Evolutionary conservation across 2,888 invertebrate genomes (phyloP).

Genomic region (Gisinianus flammeolus): DNA sequence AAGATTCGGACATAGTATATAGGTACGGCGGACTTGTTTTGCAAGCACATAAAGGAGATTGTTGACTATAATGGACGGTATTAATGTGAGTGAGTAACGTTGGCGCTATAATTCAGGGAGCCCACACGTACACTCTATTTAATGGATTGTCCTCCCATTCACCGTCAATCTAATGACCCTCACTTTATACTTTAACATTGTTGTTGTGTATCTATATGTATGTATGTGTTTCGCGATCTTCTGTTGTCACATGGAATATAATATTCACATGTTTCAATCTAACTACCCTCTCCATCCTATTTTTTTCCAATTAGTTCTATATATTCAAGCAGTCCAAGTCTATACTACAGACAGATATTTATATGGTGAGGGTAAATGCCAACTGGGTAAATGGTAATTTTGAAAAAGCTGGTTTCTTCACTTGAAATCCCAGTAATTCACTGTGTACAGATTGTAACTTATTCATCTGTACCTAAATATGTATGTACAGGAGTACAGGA

Average conservation of each 20-base stretch:
- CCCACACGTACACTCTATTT: slow-evolving; percentile 26
- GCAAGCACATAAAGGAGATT: slow-evolving; percentile 15
- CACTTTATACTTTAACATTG: not conserved
- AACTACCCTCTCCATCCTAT: not conserved
- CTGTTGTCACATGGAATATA: not conserved
- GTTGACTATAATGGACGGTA: not conserved
- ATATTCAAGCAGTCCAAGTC: no score
- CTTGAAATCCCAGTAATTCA: not conserved
- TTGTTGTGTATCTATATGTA: no score
- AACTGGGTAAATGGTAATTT: no score
- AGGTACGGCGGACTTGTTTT: slow-evolving; percentile 14
- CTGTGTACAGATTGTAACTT: not conserved
- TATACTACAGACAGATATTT: no score
- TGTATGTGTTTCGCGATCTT: not conserved
- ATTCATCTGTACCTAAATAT: no score
- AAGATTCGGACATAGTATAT: not conserved
- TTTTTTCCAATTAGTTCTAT: not conserved
- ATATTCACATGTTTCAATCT: not conserved
- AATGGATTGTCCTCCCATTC: not conserved
- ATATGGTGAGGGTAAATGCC: no score
- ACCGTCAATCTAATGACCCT: not conserved
- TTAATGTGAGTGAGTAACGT: slow-evolving; percentile 24
- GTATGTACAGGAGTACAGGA: no score
- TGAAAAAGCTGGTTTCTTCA: not conserved
- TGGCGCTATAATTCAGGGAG: slow-evolving; percentile 13